Evolutionary conservation across 2,797 vertebrate genomes (phyloP).

Genomic region (Alauda arvensis): DNA sequence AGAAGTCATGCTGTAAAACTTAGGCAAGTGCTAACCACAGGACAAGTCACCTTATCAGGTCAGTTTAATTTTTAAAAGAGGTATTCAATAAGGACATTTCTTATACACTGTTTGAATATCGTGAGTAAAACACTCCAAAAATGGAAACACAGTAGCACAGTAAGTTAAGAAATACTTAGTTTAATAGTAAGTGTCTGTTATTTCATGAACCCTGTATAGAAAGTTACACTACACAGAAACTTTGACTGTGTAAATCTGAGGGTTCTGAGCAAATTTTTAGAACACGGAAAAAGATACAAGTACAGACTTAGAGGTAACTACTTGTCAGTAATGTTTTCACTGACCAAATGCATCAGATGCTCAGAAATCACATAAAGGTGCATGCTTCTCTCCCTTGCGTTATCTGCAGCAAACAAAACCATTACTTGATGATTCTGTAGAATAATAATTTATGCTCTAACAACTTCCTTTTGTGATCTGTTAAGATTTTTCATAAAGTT

Average conservation of each 20-base stretch:
- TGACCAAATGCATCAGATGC: background rate
- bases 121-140: background rate
- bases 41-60: background rate
- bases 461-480: background rate
- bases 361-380: background rate
- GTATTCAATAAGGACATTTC: background rate
- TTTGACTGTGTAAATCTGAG: background rate
- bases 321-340: background rate
- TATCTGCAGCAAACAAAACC: background rate
- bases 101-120: background rate
- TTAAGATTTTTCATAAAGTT: background rate
- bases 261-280: background rate
- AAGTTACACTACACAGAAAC: background rate
- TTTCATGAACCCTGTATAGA: background rate
- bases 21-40: background rate
- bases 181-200: background rate
- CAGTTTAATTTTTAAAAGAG: background rate
- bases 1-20: background rate
- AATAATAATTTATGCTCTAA: background rate
- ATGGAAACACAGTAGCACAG: background rate
- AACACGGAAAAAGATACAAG: rapidly evolving
- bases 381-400: background rate
- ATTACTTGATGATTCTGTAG: background rate
- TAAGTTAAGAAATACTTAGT: background rate
- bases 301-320: background rate